Base-by-base conservation (phyloP, 1,140 invertebrate genomes). In the Dendroctonus ponderosae region DNA sequence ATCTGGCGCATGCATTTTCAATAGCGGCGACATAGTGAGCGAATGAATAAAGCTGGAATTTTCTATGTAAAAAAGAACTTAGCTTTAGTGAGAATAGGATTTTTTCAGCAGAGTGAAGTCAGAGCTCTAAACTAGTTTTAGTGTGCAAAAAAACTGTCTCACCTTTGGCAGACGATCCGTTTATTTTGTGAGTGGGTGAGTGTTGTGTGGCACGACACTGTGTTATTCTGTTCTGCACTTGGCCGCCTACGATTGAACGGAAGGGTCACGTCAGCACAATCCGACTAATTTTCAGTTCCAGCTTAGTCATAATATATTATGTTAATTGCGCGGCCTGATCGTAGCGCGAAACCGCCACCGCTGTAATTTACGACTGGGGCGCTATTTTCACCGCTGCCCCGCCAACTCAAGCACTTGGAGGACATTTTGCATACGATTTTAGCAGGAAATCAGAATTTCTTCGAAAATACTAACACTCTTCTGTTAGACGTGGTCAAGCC, bases 271-370 rank as follows among this genome's bases (percentile, higher is more conserved):
- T 70, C 72, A 73, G 70, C 67, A 61, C 68, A 73, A 71, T 71
- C 68, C 68, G 67, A 61, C 61, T 73, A 71, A 73, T 73, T 73
- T 71, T 71, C 69, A 68, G 65, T 67, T 67, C 66, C 70, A 68
- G 68, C 70, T 72, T 70, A 73, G 68, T 73, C 72, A 73, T 72
- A 73, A 73, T 73, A 73, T 73, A 73, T 73, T 73, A 73, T 73
- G 72, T 73, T 73, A 73, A 73, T 73, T 73, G 66, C 69, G 67
- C 70, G 71, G 68, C 69, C 71, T 70, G 62, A 74, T 72, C 68
- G 68, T 62, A 62, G 53, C 53, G 71, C 65, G 64, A 62, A 62
- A 56, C 58, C 56, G 71, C 65, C 69, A 65, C 66, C 69, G 70
- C 60, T 64, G 57, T 74, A 72, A 74, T 74, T 74, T 74, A 72